Evolutionary conservation across 2,113 vertebrate species (phyloP).

Genomic region (Gopherus evgoodei): DNA sequence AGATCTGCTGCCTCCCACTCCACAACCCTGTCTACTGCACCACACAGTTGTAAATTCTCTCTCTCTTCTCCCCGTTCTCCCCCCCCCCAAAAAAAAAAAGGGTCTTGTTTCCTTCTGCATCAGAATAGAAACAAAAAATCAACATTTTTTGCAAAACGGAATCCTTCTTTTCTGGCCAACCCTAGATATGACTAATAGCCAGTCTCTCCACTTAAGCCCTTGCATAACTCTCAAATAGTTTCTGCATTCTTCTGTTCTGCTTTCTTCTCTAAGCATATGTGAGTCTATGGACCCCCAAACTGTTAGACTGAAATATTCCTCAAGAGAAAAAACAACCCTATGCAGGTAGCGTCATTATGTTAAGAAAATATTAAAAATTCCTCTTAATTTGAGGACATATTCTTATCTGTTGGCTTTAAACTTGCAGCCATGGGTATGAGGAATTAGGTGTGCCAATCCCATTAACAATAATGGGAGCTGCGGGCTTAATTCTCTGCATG

Average conservation of each 20-base stretch:
- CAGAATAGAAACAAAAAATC: neutral
- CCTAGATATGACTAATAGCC: neutral
- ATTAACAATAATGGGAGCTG: constrained; percentile 61
- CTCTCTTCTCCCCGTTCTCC: neutral
- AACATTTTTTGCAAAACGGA: neutral
- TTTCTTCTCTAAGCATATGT: neutral
- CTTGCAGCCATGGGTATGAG: constrained; percentile 17
- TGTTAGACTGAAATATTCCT: neutral
- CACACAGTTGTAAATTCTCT: neutral
- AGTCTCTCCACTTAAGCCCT: neutral
- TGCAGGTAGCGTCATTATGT: constrained; percentile 26
- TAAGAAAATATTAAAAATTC: constrained; percentile 46
- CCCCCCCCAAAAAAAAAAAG: neutral
- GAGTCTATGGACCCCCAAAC: neutral
- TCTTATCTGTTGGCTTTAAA: constrained; percentile 58
- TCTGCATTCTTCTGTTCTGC: neutral
- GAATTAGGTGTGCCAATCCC: constrained; percentile 57
- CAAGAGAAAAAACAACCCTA: constrained; percentile 10
- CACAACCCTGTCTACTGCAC: neutral
- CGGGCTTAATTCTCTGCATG: constrained; percentile 54
- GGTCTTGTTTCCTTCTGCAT: neutral
- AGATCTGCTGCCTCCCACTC: neutral
- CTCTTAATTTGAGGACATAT: constrained; percentile 37
- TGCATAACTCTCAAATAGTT: neutral
- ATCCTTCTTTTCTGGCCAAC: neutral